Percentiles rank a stretch among this genome's conserved stretches.
These are phyloP conservation scores for Epinephelus moara DNA, from an alignment of 2,113 vertebrate genomes.

Conservation along the genomic window DNA sequence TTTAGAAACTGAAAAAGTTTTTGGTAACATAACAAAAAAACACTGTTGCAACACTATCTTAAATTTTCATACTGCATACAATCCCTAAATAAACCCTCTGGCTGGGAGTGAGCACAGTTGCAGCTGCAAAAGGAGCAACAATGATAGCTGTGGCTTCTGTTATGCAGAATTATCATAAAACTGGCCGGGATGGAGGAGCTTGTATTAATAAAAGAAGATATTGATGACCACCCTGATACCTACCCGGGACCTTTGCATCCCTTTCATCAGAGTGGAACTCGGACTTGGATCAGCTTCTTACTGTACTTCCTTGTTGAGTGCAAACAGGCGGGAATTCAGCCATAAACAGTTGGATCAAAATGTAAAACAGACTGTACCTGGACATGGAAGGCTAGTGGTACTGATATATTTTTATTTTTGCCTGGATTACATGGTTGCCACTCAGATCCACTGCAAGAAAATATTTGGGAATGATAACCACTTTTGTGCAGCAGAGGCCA, in stretches of 20 bases:
- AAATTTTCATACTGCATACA: background rate
- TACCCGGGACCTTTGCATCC: background rate
- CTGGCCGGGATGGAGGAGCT: background rate
- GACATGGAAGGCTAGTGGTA: background rate
- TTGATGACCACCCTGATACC: background rate
- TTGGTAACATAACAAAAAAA: background rate
- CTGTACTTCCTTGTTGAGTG: background rate
- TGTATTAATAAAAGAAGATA: background rate
- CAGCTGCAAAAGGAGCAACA: background rate
- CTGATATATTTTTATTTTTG: background rate
- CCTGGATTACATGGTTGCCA: background rate
- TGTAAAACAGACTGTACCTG: background rate
- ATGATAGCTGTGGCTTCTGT: background rate
- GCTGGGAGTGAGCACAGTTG: background rate
- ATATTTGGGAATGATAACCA: background rate
- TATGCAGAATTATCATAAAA: background rate
- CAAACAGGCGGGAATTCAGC: background rate
- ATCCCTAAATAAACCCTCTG: background rate
- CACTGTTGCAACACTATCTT: background rate
- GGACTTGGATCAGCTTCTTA: background rate
- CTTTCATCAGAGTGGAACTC: background rate
- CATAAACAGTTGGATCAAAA: background rate
- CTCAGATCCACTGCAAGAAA: background rate
- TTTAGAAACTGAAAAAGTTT: background rate
- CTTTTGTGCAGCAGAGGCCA: slow-evolving; percentile 62